These are phyloP conservation scores for Ephialtes manifestator DNA, from an alignment of 2,888 invertebrate species.

Conservation along the genomic window DNA sequence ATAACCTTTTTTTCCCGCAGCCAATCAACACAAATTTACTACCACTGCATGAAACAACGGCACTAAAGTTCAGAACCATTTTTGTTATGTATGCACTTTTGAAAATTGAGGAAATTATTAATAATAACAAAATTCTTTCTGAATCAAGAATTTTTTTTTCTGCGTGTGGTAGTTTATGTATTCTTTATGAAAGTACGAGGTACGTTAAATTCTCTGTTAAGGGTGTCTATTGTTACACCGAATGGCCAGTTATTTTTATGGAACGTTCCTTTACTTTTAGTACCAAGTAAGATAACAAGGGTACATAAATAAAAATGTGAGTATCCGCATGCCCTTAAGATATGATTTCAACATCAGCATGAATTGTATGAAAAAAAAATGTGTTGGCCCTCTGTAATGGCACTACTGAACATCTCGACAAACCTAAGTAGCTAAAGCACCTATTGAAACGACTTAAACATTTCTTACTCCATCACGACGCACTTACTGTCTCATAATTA, in stretches of 20 bases:
- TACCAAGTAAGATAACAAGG: not conserved
- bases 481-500: conserved; percentile 63
- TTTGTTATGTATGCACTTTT: too few relatives aligned
- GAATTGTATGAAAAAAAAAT: not conserved
- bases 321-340: not conserved
- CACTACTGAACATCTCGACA: not conserved
- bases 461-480: conserved; percentile 33
- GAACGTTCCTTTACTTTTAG: not conserved
- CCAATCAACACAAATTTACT: too few relatives aligned
- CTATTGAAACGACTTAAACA: conserved; percentile 23
- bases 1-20: too few relatives aligned
- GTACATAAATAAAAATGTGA: not conserved
- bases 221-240: not conserved
- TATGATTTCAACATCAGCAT: not conserved
- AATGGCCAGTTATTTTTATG: not conserved
- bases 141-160: too few relatives aligned
- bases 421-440: not conserved
- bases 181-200: too few relatives aligned
- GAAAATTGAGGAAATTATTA: not conserved
- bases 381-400: conserved; percentile 10
- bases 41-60: too few relatives aligned
- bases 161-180: too few relatives aligned
- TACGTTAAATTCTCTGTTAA: not conserved
- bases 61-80: too few relatives aligned
- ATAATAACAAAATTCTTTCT: not conserved